Evolutionary conservation across 2,797 vertebrate genomes (phyloP), one percentile per base, ranked within the genome.

Genomic region (Myripristis murdjan): DNA sequence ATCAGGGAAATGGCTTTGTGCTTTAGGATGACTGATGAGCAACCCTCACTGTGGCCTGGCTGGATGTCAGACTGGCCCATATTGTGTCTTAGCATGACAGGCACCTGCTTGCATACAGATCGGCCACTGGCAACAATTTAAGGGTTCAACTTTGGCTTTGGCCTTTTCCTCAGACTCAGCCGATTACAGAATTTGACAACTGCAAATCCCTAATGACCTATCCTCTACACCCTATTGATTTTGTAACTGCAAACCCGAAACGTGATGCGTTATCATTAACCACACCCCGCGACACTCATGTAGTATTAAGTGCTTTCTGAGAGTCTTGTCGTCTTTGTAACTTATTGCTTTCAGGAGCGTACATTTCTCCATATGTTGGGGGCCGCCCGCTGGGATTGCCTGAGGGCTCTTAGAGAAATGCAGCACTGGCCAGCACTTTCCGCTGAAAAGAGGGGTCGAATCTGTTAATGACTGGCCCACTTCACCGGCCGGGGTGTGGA

Each of bases 401-500:
- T 12, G 10, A 72, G 72, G 87, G 74, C 70, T 82, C 33, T 58
- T 39, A 57, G 59, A 81, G 72, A 87, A 85, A 86, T 62, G 70
- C n/a, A n/a, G 57, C 60, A 49, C 49, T 6, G 37, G 60, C 77
- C 66, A 85, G 73, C 82, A 62, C 54, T 65, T 55, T 73, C 64
- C 37, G 43, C 64, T 70, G 58, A 79, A 91, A 71, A 79, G 71
- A 84, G 22, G 76, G 82, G 86, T 87, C 82, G 88, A 51, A 78
- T 86, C 79, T 89, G 86, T 69, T 89, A 90, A 92, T 85, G 84
- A 91, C 81, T 89, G 88, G 65, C 54, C 67, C 75, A 75, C 73
- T 88, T 87, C 56, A 14, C 62, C 87, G 72, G 51, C 72, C 14
- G 37, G 66, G 59, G 73, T 81, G 72, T 82, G 67, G 55, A 86